A percentile compares a stretch with the other conserved stretches of the same genome.
Evolutionary conservation across 2,113 vertebrate species (phyloP).

Genomic region (Thunnus thynnus): DNA sequence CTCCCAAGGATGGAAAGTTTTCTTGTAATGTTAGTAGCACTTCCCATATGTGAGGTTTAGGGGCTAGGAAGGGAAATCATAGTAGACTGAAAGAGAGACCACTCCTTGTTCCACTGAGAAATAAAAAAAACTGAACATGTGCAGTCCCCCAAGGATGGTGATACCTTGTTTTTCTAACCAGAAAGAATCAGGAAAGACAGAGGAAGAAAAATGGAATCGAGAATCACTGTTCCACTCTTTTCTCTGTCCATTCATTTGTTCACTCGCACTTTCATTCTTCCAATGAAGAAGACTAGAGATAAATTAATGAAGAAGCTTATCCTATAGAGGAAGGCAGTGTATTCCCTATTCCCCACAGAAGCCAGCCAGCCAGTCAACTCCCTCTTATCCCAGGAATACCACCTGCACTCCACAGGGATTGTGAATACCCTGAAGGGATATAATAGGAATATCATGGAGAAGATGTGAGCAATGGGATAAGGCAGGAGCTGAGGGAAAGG

Average conservation of each 20-base stretch:
- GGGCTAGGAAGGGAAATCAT: constrained; percentile 16
- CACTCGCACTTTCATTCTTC: constrained; percentile 30
- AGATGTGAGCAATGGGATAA: constrained; percentile 73
- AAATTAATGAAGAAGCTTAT: constrained; percentile 50
- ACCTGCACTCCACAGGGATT: constrained; percentile 62
- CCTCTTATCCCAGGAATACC: constrained; percentile 71
- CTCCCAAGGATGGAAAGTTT: constrained; percentile 7
- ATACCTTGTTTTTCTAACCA: constrained; percentile 39
- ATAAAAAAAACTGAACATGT: constrained; percentile 40
- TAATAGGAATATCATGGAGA: constrained; percentile 75
- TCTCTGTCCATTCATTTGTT: constrained; percentile 42
- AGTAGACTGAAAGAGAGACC: constrained; percentile 8
- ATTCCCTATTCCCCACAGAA: constrained; percentile 67
- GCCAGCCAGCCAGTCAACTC: constrained; percentile 57
- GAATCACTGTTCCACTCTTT: background rate
- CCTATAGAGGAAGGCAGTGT: constrained; percentile 29
- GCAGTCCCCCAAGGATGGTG: constrained; percentile 27
- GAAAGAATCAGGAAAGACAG: constrained; percentile 10
- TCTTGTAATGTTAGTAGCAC: background rate
- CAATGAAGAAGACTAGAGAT: constrained; percentile 48
- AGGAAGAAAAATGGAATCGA: constrained; percentile 15
- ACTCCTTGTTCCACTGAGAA: constrained; percentile 19
- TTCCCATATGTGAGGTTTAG: constrained; percentile 19
- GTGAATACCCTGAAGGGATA: constrained; percentile 73
- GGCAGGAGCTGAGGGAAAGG: constrained; percentile 51